These are phyloP conservation scores for Suillia variegata DNA, from an alignment of 2,888 invertebrate species.

Conservation along the genomic window DNA sequence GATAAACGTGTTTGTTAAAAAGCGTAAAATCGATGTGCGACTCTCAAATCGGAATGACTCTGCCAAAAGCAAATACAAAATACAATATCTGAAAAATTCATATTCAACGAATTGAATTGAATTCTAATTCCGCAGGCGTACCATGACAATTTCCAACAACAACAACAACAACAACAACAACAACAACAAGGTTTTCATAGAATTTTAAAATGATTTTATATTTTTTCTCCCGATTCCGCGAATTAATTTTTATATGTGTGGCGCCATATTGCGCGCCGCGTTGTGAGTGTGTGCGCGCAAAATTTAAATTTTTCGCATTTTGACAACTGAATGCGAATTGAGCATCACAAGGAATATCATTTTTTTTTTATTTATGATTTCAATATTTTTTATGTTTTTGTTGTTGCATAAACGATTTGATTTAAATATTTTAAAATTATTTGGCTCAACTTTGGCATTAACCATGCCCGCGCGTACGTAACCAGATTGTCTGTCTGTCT, in stretches of 20 bases:
- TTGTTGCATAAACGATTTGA: conserved; percentile 25
- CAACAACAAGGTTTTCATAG: too few species aligned
- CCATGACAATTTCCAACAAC: too few species aligned
- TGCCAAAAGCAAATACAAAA: not conserved
- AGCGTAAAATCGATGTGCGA: conserved; percentile 47
- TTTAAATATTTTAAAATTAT: conserved; percentile 31
- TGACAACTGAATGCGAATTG: not conserved
- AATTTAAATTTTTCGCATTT: conserved; percentile 11
- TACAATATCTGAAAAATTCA: not conserved
- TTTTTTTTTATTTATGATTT: conserved; percentile 10
- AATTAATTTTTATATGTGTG: conserved; percentile 15
- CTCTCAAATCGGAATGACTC: conserved; percentile 26
- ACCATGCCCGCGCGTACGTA: not conserved
- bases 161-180: too few species aligned
- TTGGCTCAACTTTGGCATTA: conserved; percentile 4
- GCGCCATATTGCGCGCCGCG: conserved; percentile 17
- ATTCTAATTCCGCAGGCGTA: too few species aligned
- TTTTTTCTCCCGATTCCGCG: not conserved
- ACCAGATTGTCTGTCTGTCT: not conserved
- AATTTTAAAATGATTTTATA: too few species aligned
- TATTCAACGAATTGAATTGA: not conserved
- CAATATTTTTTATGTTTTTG: too few species aligned
- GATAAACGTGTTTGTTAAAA: conserved; percentile 31
- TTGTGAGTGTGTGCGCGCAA: conserved; percentile 12
- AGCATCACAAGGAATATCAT: not conserved